Base-by-base conservation (phyloP, 2,113 vertebrate species). In the Gnathonemus echidnorhynchus region DNA sequence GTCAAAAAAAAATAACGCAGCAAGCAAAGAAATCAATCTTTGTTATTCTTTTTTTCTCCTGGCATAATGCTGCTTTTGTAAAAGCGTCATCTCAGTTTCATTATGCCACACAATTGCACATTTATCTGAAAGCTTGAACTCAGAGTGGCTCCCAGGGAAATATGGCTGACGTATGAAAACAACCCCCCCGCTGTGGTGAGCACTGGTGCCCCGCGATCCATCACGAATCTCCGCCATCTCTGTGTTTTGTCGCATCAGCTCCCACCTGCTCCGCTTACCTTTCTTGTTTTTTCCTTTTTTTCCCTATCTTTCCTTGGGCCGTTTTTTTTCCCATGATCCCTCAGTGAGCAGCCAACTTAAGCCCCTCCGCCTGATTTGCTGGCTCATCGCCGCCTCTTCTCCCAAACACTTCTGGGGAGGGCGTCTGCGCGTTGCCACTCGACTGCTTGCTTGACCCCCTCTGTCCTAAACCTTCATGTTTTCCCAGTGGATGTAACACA, bases 101-200 rank as follows among this genome's bases (percentile, higher is more conserved):
- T 42, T 83, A 53, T 31, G 21, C 53, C 53, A 42, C 62, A 50
- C 88, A 89, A 87, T 84, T 77, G 45, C 42, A 85, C 86, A 19
- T 53, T 80, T 42, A 49, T 87, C 50, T 87, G 49, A 53, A 35
- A 39, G 86, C 86, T 53, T 31, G 49, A 27, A 90, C 74, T n/a
- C 77, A 48, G 87, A 90, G 83, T 87, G 70, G 39, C 88, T 92
- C 88, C 70, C n/a, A 84, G 70, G 89, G 89, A 90, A 89, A 90
- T 91, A 89, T 77, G 53, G 62, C 45, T 88, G 66, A 88, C 10
- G 88, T 89, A 53, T 88, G 8, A 88, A 56, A 87, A 91, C 89
- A 77, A 86, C 74, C 70, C 27, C 27, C 70, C 27, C 2, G 1
- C 70, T 77, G 35, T 42, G 74, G 74, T 80, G 31, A 42, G 5